Conservation (phyloP, 1,140 invertebrate genomes). For the Oreohelix idahoensis region DNA sequence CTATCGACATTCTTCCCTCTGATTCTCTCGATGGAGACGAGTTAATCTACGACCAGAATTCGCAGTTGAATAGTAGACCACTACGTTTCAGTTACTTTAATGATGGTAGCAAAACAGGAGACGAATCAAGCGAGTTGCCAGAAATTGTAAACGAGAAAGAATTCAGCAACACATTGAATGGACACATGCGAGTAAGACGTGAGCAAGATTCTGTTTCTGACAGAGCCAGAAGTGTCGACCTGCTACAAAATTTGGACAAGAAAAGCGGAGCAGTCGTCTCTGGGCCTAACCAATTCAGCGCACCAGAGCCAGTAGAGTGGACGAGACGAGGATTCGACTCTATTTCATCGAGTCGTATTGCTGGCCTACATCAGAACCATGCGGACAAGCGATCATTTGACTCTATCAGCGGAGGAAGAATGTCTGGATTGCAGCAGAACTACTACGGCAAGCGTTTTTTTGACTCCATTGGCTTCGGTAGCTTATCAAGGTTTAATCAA, state of each 20-base stretch:
- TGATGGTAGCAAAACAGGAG: neutral
- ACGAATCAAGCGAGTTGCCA: neutral
- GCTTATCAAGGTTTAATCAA: neutral
- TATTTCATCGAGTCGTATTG: neutral
- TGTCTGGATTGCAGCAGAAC: slow-evolving; percentile 7
- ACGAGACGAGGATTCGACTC: neutral
- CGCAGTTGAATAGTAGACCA: too few species aligned
- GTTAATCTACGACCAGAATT: neutral
- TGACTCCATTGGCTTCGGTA: neutral
- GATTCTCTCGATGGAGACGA: neutral
- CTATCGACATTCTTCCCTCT: neutral
- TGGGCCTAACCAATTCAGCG: neutral
- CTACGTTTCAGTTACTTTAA: neutral
- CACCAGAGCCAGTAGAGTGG: neutral
- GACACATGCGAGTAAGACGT: too few species aligned
- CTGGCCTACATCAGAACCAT: neutral
- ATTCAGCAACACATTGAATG: too few species aligned
- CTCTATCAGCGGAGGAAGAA: neutral
- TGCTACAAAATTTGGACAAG: neutral
- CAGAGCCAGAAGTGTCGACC: too few species aligned
- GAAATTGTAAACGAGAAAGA: too few species aligned
- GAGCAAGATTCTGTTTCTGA: too few species aligned
- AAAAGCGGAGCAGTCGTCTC: neutral
- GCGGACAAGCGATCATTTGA: neutral
- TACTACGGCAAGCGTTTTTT: neutral